Percentiles rank a stretch among this genome's conserved stretches.
Conservation (phyloP, 2,113 vertebrate species). For the Atlantisia rogersi region DNA sequence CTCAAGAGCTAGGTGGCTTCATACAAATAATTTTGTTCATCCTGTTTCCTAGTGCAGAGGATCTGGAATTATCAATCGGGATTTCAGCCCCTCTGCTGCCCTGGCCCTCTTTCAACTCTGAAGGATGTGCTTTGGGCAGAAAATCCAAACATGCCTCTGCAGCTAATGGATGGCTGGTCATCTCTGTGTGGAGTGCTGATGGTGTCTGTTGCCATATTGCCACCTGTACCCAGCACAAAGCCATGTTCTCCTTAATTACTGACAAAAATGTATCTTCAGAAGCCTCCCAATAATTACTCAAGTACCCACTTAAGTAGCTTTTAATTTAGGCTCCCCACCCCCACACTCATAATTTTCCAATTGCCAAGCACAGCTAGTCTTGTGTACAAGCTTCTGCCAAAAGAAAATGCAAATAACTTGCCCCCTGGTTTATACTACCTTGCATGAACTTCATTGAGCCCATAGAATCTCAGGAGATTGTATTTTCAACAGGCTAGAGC, state of each 20-base stretch:
- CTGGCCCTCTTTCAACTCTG: background rate
- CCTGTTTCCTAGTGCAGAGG: background rate
- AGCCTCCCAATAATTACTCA: slow-evolving; percentile 51
- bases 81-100: background rate
- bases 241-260: slow-evolving; percentile 41
- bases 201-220: background rate
- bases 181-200: background rate
- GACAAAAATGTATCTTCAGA: slow-evolving; percentile 53
- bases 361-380: background rate
- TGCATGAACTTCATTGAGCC: background rate
- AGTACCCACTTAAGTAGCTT: slow-evolving; percentile 59
- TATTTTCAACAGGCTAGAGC: background rate
- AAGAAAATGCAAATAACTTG: background rate
- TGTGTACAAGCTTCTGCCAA: background rate
- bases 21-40: background rate
- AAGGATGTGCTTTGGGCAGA: background rate
- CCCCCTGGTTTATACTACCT: background rate
- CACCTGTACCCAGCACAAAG: slow-evolving; percentile 28
- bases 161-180: background rate
- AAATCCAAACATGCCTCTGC: background rate
- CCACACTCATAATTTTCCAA: background rate
- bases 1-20: background rate
- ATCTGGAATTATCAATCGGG: background rate
- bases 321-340: slow-evolving; percentile 35
- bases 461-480: background rate